Evolutionary conservation across 1,140 invertebrate species (phyloP).

Genomic region (Caenorhabditis inopinata): DNA sequence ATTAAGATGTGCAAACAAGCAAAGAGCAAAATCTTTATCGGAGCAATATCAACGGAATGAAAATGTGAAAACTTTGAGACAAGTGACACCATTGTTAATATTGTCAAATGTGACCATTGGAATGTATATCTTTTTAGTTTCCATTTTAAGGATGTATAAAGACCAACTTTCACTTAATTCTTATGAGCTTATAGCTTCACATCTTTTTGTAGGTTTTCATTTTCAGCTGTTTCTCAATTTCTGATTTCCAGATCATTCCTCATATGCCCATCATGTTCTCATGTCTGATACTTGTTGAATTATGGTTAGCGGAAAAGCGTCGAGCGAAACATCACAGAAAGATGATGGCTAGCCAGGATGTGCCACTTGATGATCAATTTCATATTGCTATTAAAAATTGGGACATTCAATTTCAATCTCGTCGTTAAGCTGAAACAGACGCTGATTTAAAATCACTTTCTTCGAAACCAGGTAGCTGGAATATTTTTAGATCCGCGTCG

Average conservation of each 20-base stretch:
- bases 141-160: background rate
- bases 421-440: too few relatives aligned
- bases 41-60: background rate
- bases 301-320: background rate
- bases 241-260: background rate
- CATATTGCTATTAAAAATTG: background rate
- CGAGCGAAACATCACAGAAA: background rate
- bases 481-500: too few relatives aligned
- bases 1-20: too few relatives aligned
- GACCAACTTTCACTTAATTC: background rate
- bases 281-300: background rate
- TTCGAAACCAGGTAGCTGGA: too few relatives aligned
- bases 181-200: background rate
- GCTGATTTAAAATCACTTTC: too few relatives aligned
- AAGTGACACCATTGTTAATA: background rate
- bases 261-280: background rate
- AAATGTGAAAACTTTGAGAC: background rate
- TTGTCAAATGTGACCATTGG: background rate
- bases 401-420: background rate
- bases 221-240: background rate
- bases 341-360: background rate
- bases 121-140: background rate
- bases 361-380: background rate
- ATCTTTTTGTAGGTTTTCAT: background rate
- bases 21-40: background rate